phyloP scores from a whole-genome alignment of 2,113 vertebrate species.

The Elgaria multicarinata region DNA sequence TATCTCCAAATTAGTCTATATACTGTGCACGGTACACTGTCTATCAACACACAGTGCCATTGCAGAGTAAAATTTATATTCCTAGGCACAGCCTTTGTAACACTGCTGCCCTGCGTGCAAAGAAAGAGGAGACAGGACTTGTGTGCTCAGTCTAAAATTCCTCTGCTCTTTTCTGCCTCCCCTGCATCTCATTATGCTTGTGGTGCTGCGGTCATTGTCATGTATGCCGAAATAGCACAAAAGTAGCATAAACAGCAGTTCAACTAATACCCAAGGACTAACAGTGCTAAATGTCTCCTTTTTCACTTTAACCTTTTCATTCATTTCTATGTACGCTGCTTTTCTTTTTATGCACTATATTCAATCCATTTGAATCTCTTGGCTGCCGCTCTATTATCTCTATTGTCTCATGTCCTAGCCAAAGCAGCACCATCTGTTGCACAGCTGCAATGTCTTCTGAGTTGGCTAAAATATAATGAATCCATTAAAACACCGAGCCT shows the following conservation, averaged over 20 bases:
- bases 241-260: conserved; percentile 10
- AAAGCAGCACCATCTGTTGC: conserved; percentile 59
- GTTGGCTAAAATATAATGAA: conserved; percentile 58
- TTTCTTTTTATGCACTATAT: not conserved
- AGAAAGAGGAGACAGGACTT: not conserved
- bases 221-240: not conserved
- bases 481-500: not conserved
- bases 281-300: not conserved
- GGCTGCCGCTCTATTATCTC: conserved; percentile 47
- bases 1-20: conserved; percentile 21
- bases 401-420: conserved; percentile 49
- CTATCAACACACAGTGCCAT: conserved; percentile 14
- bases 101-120: not conserved
- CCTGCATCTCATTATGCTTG: not conserved
- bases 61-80: not conserved
- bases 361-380: conserved; percentile 37
- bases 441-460: conserved; percentile 27
- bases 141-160: not conserved
- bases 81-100: not conserved
- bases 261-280: not conserved
- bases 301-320: not conserved
- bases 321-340: conserved; percentile 38
- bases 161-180: not conserved
- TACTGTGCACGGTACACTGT: not conserved
- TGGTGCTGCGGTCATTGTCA: not conserved